Conservation (phyloP, 1,140 invertebrate species). For the Ladona fulva region DNA sequence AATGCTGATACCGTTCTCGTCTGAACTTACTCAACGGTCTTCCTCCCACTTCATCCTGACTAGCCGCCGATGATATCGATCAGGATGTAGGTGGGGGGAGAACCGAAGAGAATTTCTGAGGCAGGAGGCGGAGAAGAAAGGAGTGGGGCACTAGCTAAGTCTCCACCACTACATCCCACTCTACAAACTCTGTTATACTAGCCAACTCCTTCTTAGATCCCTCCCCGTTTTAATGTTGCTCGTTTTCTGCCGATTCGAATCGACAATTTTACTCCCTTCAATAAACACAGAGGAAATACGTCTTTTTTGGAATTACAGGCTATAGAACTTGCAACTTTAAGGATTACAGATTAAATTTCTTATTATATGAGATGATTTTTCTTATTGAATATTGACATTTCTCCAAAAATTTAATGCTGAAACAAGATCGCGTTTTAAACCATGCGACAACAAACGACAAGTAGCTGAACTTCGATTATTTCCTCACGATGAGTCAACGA, state of each 20-base stretch:
- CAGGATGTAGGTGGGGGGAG: neutral
- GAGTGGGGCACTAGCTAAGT: neutral
- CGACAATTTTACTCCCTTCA: neutral
- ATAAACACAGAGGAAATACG: too few relatives aligned
- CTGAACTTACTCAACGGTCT: constrained; percentile 4
- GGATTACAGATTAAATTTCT: too few relatives aligned
- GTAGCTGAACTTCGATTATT: too few relatives aligned
- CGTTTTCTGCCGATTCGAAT: neutral
- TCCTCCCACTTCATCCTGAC: constrained; percentile 6
- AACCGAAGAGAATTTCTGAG: neutral
- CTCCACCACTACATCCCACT: neutral
- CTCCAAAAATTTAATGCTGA: too few relatives aligned
- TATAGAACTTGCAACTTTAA: too few relatives aligned
- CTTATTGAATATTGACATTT: too few relatives aligned
- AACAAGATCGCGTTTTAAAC: too few relatives aligned
- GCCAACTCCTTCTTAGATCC: neutral
- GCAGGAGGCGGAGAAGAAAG: neutral
- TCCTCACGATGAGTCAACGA: too few relatives aligned
- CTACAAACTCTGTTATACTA: neutral
- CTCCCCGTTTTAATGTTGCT: neutral
- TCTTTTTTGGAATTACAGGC: too few relatives aligned
- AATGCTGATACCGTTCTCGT: neutral
- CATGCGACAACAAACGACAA: too few relatives aligned
- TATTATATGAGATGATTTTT: too few relatives aligned
- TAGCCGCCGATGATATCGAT: neutral